Conservation (phyloP, 2,113 vertebrate species). For the Gasterosteus nipponicus region DNA sequence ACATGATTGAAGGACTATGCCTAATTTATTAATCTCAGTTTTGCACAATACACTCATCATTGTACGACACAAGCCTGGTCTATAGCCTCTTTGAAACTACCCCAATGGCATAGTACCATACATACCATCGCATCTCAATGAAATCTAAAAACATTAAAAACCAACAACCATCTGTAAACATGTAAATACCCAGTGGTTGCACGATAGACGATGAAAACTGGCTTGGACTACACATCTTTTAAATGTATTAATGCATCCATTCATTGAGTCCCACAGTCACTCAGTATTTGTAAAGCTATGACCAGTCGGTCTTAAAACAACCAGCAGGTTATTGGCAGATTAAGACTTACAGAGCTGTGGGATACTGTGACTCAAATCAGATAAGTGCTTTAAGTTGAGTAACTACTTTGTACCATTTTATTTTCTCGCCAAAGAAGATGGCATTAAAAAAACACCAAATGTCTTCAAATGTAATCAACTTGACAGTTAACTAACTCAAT, state of each 20-base stretch:
- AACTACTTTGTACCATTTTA: not conserved
- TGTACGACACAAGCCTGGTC: not conserved
- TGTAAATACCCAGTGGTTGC: not conserved
- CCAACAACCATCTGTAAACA: not conserved
- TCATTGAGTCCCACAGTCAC: not conserved
- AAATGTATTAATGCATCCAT: not conserved
- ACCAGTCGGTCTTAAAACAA: not conserved
- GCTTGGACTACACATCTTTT: not conserved
- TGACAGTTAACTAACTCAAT: not conserved
- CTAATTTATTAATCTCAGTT: conserved; percentile 8
- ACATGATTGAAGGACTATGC: conserved; percentile 17
- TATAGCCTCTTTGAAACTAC: not conserved
- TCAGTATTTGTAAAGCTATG: not conserved
- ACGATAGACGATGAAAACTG: not conserved
- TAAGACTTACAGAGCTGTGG: not conserved
- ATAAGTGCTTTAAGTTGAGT: conserved; percentile 7
- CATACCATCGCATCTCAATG: not conserved
- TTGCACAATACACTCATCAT: not conserved
- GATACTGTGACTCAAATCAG: conserved; percentile 11
- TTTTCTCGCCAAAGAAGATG: not conserved
- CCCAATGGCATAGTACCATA: not conserved
- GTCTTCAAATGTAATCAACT: not conserved
- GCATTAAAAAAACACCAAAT: not conserved
- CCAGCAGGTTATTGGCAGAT: not conserved
- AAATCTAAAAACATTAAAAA: not conserved